phyloP scores from a whole-genome alignment of 2,888 invertebrate species.

The Eupelmus urozonus region DNA sequence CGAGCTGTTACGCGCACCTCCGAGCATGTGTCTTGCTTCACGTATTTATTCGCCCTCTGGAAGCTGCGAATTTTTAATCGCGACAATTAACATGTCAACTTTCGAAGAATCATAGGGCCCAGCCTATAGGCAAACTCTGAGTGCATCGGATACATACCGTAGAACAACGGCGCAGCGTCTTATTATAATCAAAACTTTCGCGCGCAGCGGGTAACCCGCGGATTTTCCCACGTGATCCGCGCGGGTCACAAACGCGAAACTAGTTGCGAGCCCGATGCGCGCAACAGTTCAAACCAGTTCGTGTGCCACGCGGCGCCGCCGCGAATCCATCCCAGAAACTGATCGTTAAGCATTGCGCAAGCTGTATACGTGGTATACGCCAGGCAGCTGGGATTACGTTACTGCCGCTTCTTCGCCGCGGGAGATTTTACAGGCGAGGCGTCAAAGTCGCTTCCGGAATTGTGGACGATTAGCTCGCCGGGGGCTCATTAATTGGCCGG shows the following conservation, averaged over 20 bases:
- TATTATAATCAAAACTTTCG: no score
- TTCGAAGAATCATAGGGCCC: no score
- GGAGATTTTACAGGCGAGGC: not conserved
- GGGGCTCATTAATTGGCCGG: no score
- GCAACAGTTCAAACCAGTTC: constrained; percentile 29
- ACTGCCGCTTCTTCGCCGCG: not conserved
- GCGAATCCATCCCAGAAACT: constrained; percentile 20
- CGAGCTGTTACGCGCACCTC: no score
- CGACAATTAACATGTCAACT: no score
- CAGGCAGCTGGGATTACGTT: no score
- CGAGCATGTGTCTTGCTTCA: no score
- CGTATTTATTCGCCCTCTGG: no score
- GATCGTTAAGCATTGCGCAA: constrained; percentile 26
- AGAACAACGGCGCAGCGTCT: no score
- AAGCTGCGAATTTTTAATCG: no score
- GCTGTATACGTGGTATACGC: not conserved
- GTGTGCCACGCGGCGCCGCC: constrained; percentile 4
- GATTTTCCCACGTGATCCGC: constrained; percentile 44
- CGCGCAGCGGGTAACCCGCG: constrained; percentile 23
- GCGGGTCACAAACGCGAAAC: constrained; percentile 40
- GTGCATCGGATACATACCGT: no score
- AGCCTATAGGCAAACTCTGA: no score
- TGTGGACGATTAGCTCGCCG: not conserved
- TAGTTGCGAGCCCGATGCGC: constrained; percentile 6
- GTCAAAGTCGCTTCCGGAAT: constrained; percentile 22